Evolutionary conservation across 2,113 vertebrate genomes (phyloP), one percentile per base, ranked within the genome.

Genomic region (Colossoma macropomum): DNA sequence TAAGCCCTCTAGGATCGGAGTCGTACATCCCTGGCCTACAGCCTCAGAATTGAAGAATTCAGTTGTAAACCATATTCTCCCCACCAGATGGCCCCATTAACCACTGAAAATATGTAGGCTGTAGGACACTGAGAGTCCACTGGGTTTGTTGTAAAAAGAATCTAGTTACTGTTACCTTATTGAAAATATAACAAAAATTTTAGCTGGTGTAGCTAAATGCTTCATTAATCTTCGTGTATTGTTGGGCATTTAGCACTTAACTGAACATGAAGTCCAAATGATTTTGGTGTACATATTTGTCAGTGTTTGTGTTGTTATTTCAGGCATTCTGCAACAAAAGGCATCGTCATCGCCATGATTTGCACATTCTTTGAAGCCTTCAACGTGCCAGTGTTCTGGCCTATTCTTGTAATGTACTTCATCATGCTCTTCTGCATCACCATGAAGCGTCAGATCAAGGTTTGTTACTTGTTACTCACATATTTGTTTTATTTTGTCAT

Each of bases 391-490:
- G 98, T 99, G 79, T 99, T 99, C 90, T 99, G 98, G 98, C 98
- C 98, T 3, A 99, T 99, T 91, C 96, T 99, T 79, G 98, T 99
- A 89, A 99, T 99, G 98, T 99, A 99, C 94, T 99, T 99, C 95
- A 97, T 99, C 91, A 99, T 99, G 97, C 96, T 99, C 12, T 99
- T 99, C 95, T 99, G 98, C 88, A 99, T 99, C 94, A 99, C 98
- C 38, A 99, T 99, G 98, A 99, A 99, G 94, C 96, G 98, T 93
- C 98, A 99, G 94, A 99, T 99, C 90, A 99, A 98, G 97, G 98
- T 99, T 93, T 90, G 76, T 2, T 19, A 19, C 66, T 16, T 38
- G 2, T 13, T 48, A 60, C 11, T 23, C 30, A 16, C 10, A 4
- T 60, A 11, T 59, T 30, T 19, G 10, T 5, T 45, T 45, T 45